phyloP scores from a whole-genome alignment of 2,797 vertebrate species.

The Phataginus tricuspis region DNA sequence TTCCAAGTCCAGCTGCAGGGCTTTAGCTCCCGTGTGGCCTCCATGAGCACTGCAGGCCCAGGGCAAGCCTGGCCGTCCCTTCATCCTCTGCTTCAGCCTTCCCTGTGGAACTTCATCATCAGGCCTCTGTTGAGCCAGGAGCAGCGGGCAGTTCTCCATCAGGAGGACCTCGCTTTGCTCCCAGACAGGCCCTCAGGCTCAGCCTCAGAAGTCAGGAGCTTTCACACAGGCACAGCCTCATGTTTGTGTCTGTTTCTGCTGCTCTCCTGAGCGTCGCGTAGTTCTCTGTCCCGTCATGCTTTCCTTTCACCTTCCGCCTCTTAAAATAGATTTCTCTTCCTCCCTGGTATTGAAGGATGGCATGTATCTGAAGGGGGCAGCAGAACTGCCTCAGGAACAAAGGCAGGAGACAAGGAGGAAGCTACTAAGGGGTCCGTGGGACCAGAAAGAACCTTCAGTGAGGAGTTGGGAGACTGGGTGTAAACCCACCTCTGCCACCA shows the following conservation, averaged over 20 bases:
- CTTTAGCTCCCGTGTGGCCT: conserved; percentile 84
- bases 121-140: conserved; percentile 72
- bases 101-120: conserved; percentile 79
- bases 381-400: not conserved
- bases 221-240: conserved; percentile 9
- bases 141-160: conserved; percentile 67
- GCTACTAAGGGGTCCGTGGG: not conserved
- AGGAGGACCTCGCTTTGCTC: conserved; percentile 69
- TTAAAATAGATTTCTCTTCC: not conserved
- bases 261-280: not conserved
- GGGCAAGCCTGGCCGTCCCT: not conserved
- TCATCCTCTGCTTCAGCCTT: not conserved
- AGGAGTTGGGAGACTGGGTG: not conserved
- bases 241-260: not conserved
- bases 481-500: not conserved
- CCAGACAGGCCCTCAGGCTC: conserved; percentile 62
- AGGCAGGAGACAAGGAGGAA: not conserved
- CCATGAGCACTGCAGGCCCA: conserved; percentile 11
- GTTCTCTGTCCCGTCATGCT: not conserved
- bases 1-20: conserved; percentile 84
- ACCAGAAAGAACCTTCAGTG: not conserved
- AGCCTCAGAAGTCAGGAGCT: conserved; percentile 63
- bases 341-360: not conserved
- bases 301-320: not conserved
- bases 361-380: not conserved